These are phyloP conservation scores for Drosophila mauritiana DNA, from an alignment of 1,140 invertebrate genomes.

Conservation along the genomic window DNA sequence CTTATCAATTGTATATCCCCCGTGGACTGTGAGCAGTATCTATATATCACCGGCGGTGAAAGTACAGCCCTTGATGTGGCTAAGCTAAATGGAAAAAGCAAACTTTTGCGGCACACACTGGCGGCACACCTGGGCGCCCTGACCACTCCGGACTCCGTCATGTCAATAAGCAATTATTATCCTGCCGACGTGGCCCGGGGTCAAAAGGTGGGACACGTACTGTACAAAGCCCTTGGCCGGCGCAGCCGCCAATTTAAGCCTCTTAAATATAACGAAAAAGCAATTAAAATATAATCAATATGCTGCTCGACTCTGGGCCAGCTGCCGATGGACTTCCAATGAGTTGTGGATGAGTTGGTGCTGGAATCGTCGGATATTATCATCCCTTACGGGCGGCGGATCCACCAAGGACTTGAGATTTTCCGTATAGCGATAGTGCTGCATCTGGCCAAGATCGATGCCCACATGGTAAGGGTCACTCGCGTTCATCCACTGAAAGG, in stretches of 20 bases:
- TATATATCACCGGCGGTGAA: not conserved
- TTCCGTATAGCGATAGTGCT: slow-evolving; percentile 92
- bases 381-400: slow-evolving; percentile 36
- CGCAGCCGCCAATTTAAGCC: slow-evolving; percentile 25
- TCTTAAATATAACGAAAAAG: slow-evolving; percentile 49
- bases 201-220: slow-evolving; percentile 29
- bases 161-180: slow-evolving; percentile 47
- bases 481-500: slow-evolving; percentile 91
- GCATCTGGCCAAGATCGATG: slow-evolving; percentile 92
- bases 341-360: slow-evolving; percentile 32
- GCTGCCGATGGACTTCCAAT: slow-evolving; percentile 13
- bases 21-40: not conserved
- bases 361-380: slow-evolving; percentile 59
- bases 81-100: slow-evolving; percentile 15
- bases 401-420: slow-evolving; percentile 78
- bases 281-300: slow-evolving; percentile 68
- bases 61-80: slow-evolving; percentile 2
- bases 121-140: no score
- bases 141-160: no score
- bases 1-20: not conserved
- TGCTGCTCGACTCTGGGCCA: slow-evolving; percentile 21
- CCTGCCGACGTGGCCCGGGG: slow-evolving; percentile 40
- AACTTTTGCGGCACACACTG: slow-evolving; percentile 15
- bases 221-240: slow-evolving; percentile 24
- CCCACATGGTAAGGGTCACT: slow-evolving; percentile 92